A percentile compares a stretch with the other conserved stretches of the same genome.
Evolutionary conservation across 2,888 invertebrate species (phyloP).

Genomic region (Acanthococcus lagerstroemiae): DNA sequence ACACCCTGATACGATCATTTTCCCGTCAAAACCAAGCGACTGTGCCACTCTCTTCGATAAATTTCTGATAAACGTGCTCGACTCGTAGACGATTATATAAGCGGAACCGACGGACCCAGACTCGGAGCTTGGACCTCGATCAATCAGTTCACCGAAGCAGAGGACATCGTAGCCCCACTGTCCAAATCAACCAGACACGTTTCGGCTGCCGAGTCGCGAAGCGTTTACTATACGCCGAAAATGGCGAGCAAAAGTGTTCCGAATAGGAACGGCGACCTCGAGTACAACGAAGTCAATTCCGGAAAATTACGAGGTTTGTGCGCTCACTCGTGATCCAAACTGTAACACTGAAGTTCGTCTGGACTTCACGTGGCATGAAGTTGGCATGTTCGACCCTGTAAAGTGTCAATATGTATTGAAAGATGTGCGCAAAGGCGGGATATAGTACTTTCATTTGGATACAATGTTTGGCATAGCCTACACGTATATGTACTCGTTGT

Average conservation of each 20-base stretch:
- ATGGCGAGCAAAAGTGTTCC: constrained; percentile 7
- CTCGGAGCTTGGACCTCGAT: constrained; percentile 54
- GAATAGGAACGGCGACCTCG: constrained; percentile 4
- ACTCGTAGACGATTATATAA: constrained; percentile 25
- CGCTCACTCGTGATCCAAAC: too few relatives aligned
- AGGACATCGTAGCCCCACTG: constrained; percentile 57
- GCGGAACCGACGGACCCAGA: constrained; percentile 63
- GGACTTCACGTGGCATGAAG: too few relatives aligned
- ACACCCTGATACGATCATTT: too few relatives aligned
- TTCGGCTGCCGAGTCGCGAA: constrained; percentile 39
- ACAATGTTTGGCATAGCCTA: too few relatives aligned
- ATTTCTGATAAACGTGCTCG: background rate
- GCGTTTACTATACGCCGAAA: constrained; percentile 22
- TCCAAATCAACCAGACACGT: constrained; percentile 74
- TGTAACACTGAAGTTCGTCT: too few relatives aligned
- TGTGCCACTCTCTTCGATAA: too few relatives aligned
- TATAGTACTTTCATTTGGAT: too few relatives aligned
- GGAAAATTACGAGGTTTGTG: constrained; percentile 23
- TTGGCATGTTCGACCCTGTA: too few relatives aligned
- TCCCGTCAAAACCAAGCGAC: too few relatives aligned
- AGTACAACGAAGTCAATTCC: constrained; percentile 17
- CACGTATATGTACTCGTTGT: too few relatives aligned
- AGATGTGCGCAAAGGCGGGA: too few relatives aligned
- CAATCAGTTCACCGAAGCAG: constrained; percentile 68
- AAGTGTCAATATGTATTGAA: too few relatives aligned